phyloP scores from a whole-genome alignment of 2,797 vertebrate species.

The Etheostoma perlongum region DNA sequence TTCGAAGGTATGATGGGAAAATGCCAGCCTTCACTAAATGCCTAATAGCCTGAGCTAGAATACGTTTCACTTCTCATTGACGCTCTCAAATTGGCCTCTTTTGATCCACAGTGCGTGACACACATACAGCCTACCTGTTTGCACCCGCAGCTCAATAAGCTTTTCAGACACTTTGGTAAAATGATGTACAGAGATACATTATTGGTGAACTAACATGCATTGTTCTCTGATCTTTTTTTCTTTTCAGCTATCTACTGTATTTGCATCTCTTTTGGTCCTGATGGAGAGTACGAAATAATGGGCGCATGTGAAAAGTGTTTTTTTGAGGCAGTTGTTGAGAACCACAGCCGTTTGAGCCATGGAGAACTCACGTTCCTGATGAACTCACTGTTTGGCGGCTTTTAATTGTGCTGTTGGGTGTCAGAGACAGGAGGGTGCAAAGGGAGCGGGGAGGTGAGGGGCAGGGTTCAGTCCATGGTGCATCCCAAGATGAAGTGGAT shows the following conservation, averaged over 20 bases:
- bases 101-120: slow-evolving; percentile 71
- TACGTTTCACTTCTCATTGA: slow-evolving; percentile 75
- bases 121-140: slow-evolving; percentile 72
- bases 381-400: slow-evolving; percentile 72
- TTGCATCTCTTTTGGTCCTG: slow-evolving; percentile 43
- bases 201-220: slow-evolving; percentile 35
- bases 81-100: slow-evolving; percentile 71
- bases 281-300: slow-evolving; percentile 49
- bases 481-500: slow-evolving; percentile 85
- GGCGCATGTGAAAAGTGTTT: slow-evolving; percentile 53
- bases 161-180: slow-evolving; percentile 52
- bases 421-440: slow-evolving; percentile 38
- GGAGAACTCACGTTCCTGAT: slow-evolving; percentile 66
- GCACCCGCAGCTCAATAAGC: slow-evolving; percentile 49
- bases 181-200: slow-evolving; percentile 42
- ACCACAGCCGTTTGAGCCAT: slow-evolving; percentile 37
- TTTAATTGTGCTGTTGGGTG: slow-evolving; percentile 63
- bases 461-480: slow-evolving; percentile 66
- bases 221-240: slow-evolving; percentile 33
- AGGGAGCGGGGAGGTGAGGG: slow-evolving; percentile 43
- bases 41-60: slow-evolving; percentile 70
- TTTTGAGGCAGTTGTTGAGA: slow-evolving; percentile 53
- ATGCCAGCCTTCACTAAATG: slow-evolving; percentile 68
- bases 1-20: slow-evolving; percentile 68
- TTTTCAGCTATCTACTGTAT: slow-evolving; percentile 39